A percentile compares a stretch with the other conserved stretches of the same genome.
Conservation (phyloP, 2,888 invertebrate genomes). For the Hydroisotoma schaefferi region DNA sequence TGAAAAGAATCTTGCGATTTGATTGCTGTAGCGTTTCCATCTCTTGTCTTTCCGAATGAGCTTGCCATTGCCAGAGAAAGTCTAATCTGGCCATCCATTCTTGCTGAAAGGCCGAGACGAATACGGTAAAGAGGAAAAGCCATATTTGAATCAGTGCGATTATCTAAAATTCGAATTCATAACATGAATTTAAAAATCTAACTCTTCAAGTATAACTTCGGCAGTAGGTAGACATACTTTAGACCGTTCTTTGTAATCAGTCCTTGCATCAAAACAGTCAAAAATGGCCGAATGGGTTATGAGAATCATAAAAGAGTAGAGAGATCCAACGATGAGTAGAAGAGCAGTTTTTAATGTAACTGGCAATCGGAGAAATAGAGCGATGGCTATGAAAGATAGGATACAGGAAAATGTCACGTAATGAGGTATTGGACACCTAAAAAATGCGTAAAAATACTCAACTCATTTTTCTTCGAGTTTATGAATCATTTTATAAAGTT, state of each 20-base stretch:
- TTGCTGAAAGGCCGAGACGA: conserved; percentile 62
- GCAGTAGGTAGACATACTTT: background rate
- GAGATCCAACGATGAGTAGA: conserved; percentile 58
- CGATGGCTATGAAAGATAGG: conserved; percentile 76
- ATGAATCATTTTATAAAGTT: background rate
- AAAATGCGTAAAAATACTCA: background rate
- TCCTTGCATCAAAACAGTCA: conserved; percentile 73
- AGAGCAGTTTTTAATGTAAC: conserved; percentile 76
- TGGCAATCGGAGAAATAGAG: conserved; percentile 77
- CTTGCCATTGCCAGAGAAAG: conserved; percentile 60
- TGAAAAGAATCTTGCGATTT: conserved; percentile 81
- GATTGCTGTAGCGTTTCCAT: conserved; percentile 90
- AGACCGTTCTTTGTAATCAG: conserved; percentile 63
- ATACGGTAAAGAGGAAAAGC: conserved; percentile 75
- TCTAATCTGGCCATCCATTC: conserved; percentile 78
- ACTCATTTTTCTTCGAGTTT: too few species aligned
- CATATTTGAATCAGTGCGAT: conserved; percentile 73
- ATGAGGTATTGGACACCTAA: conserved; percentile 71
- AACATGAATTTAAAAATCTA: background rate
- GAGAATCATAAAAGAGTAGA: conserved; percentile 47
- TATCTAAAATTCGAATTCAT: conserved; percentile 59
- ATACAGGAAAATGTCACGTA: conserved; percentile 83
- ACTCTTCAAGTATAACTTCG: background rate
- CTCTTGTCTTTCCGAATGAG: conserved; percentile 83
- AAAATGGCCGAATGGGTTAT: conserved; percentile 69